Evolutionary conservation across 2,888 invertebrate species (phyloP).

Genomic region (Pseudanteris insignis): DNA sequence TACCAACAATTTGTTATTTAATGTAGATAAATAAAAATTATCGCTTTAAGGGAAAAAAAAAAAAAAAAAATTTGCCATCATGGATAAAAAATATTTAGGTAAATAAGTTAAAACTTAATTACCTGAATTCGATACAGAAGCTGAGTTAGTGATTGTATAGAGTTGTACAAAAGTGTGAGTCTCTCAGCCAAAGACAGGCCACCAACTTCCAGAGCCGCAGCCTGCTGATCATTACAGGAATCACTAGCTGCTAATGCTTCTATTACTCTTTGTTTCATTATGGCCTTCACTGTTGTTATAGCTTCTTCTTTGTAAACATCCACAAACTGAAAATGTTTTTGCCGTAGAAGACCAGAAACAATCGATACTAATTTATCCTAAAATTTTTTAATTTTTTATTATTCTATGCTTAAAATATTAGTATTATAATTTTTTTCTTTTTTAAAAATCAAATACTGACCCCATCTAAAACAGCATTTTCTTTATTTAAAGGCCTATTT

Average conservation of each 20-base stretch:
- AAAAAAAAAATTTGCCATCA: no score
- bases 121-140: conserved; percentile 71
- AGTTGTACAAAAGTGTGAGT: conserved; percentile 68
- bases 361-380: conserved; percentile 88
- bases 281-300: conserved; percentile 85
- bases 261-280: conserved; percentile 88
- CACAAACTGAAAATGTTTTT: conserved; percentile 88
- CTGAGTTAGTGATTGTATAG: conserved; percentile 69
- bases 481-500: conserved; percentile 78
- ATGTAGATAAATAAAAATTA: no score
- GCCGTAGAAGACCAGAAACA: conserved; percentile 88
- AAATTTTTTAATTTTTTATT: no score
- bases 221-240: conserved; percentile 70
- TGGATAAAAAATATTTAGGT: no score
- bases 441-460: no score
- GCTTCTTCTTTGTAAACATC: conserved; percentile 89
- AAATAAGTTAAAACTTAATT: no score
- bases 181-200: conserved; percentile 68
- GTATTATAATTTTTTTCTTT: no score
- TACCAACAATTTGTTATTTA: no score
- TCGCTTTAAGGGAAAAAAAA: no score
- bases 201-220: conserved; percentile 62
- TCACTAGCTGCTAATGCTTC: conserved; percentile 75
- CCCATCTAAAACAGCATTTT: conserved; percentile 74
- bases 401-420: no score